Percentiles rank a stretch among this genome's conserved stretches.
phyloP scores from a whole-genome alignment of 1,140 invertebrate genomes.

The Nixonia krombeini region DNA sequence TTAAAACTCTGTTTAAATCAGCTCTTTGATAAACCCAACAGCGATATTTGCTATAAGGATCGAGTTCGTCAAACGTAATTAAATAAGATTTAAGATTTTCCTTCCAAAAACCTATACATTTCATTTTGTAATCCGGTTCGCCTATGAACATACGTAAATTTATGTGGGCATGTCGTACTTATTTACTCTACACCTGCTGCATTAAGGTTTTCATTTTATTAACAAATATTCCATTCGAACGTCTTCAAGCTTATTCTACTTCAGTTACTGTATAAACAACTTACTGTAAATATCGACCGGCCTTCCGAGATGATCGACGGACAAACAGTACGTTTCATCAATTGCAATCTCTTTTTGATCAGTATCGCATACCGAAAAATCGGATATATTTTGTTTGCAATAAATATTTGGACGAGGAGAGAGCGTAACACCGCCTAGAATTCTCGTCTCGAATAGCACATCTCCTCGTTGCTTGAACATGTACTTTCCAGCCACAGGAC shows the following conservation, averaged over 20 bases:
- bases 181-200: too few relatives aligned
- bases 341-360: conserved; percentile 95
- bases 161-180: too few relatives aligned
- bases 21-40: conserved; percentile 98
- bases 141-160: conserved; percentile 73
- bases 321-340: conserved; percentile 95
- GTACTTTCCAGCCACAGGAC: conserved; percentile 96
- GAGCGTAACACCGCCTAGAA: conserved; percentile 93
- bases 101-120: conserved; percentile 98
- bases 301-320: conserved; percentile 93
- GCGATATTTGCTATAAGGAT: conserved; percentile 95
- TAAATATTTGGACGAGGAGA: conserved; percentile 93
- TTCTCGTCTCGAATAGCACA: conserved; percentile 90
- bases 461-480: conserved; percentile 92
- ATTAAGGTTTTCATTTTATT: too few relatives aligned
- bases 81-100: conserved; percentile 98
- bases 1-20: conserved; percentile 90
- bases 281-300: conserved; percentile 94
- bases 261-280: conserved; percentile 38
- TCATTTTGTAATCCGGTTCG: conserved; percentile 96
- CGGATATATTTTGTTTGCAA: conserved; percentile 94
- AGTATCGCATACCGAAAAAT: conserved; percentile 93
- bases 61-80: conserved; percentile 96
- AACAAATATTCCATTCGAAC: background rate
- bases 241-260: too few relatives aligned